Base-by-base conservation (phyloP, 1,140 invertebrate genomes). In the Aphelenchoides fujianensis region DNA sequence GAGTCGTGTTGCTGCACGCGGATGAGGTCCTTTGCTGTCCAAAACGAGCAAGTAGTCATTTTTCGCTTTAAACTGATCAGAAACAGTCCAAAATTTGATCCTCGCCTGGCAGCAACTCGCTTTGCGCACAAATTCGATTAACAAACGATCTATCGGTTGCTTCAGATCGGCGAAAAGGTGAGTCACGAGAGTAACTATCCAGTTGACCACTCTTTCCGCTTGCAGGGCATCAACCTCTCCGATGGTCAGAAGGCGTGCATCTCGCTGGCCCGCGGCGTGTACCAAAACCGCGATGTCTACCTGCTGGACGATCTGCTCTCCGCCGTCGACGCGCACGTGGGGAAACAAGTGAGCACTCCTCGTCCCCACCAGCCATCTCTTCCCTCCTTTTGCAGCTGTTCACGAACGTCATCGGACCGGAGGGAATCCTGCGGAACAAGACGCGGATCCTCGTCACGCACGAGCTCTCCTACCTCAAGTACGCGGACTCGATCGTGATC, bases 191-290 rank as follows among this genome's bases (percentile, higher is more conserved):
- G 7, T 19, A 27, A 19, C n/a, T n/a, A n/a, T 27, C 9, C 9
- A 30, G 57, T 2, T 2, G 16, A 2, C 37, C 27, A 61, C 28
- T 19, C 28, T 27, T 61, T 59, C 37, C 32, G 28, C 35, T 79
- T 81, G 34, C 52, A 81, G 69, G 89, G 88, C 23, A 84, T 89
- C 37, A 89, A 89, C 81, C 77, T 90, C 3, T 88, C 90, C 9
- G 92, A 92, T 5, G 92, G 92, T 1, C 92, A 93, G 82, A 89
- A 90, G 67, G 90, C 92, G 74, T 86, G 92, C 35, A 88, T 94
- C 48, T 89, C 90, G 36, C 88, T 93, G 16, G 92, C 91, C 0
- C 86, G 82, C 37, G 84, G 86, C 2, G 83, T 86, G 1, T 88
- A 88, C 74, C 85, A 85, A 54, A 82, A 87, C 73, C 70, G 88